A percentile compares a stretch with the other conserved stretches of the same genome.
Evolutionary conservation across 2,797 vertebrate genomes (phyloP).

Genomic region (Enteromius unitaeniatus): DNA sequence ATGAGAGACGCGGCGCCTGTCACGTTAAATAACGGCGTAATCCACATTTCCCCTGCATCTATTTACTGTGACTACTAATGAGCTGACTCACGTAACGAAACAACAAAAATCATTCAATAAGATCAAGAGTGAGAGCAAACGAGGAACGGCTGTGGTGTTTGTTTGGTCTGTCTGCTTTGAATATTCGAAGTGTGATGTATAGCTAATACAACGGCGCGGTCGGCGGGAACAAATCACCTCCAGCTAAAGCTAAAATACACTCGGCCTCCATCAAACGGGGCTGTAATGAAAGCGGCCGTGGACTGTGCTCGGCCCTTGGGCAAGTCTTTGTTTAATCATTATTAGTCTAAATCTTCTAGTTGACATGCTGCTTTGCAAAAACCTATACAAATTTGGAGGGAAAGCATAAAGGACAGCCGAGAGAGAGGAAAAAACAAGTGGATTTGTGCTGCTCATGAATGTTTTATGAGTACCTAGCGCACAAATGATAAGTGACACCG

Average conservation of each 20-base stretch:
- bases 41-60: conserved; percentile 59
- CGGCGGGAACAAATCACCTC: conserved; percentile 11
- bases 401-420: conserved; percentile 2
- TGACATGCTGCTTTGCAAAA: conserved; percentile 34
- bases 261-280: conserved; percentile 1
- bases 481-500: conserved; percentile 76
- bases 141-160: conserved; percentile 34
- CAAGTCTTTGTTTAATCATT: conserved; percentile 50
- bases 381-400: conserved; percentile 38
- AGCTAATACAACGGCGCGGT: not conserved
- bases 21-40: conserved; percentile 69
- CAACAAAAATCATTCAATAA: conserved; percentile 41
- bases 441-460: conserved; percentile 73
- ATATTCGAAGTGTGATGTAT: conserved; percentile 37
- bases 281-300: conserved; percentile 18
- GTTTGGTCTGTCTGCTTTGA: conserved; percentile 21
- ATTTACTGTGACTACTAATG: conserved; percentile 63
- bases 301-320: conserved; percentile 26
- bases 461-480: conserved; percentile 75
- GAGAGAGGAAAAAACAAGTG: conserved; percentile 37
- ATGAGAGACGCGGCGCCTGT: conserved; percentile 68
- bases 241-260: conserved; percentile 31
- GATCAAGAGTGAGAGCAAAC: conserved; percentile 18
- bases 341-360: conserved; percentile 41
- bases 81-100: conserved; percentile 48